These are phyloP conservation scores for Xerus rutilus DNA, from an alignment of 2,797 vertebrate species.

Conservation along the genomic window DNA sequence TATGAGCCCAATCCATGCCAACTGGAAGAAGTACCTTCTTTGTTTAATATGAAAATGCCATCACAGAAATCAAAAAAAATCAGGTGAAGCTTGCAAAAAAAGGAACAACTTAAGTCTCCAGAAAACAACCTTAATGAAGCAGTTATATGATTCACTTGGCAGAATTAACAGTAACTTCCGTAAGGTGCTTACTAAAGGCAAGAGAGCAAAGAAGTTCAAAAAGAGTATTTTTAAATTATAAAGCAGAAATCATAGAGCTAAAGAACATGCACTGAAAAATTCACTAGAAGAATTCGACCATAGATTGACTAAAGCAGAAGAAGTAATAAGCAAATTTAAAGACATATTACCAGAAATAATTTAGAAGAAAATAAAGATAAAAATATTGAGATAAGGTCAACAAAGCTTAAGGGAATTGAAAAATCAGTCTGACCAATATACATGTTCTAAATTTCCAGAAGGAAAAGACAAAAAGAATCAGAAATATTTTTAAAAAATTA, in stretches of 20 bases:
- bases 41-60: not conserved
- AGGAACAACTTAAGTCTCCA: not conserved
- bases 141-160: not conserved
- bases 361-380: not conserved
- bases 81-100: not conserved
- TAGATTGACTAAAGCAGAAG: not conserved
- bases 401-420: not conserved
- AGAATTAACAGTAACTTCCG: not conserved
- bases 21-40: not conserved
- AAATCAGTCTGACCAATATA: not conserved
- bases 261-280: not conserved
- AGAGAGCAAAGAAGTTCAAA: not conserved
- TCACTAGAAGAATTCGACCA: not conserved
- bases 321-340: not conserved
- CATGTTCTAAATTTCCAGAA: not conserved
- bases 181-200: not conserved
- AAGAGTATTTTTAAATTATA: not conserved
- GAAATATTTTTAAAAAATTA: not conserved
- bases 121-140: not conserved
- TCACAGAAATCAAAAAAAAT: not conserved
- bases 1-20: not conserved
- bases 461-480: not conserved
- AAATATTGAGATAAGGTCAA: not conserved
- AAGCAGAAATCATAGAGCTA: not conserved
- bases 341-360: not conserved